Evolutionary conservation across 2,888 invertebrate genomes (phyloP), one percentile per base, ranked within the genome.

Genomic region (Tanypteryx hageni): DNA sequence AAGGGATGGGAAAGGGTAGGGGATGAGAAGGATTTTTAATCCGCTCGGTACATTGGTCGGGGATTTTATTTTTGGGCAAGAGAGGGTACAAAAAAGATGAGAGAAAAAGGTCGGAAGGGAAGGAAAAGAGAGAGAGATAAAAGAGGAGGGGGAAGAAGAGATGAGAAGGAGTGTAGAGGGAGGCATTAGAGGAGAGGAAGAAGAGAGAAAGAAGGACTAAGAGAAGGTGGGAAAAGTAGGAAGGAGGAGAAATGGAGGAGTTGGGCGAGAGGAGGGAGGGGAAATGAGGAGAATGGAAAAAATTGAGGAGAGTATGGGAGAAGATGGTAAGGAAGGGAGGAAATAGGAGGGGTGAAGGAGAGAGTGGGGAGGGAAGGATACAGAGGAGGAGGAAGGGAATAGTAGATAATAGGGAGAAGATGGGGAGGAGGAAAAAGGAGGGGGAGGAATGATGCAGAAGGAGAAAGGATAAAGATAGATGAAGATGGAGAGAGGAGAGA

Each of bases 21-120:
- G 44, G 44, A 44, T 3, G 68, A 68, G 68, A 22, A 76, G 76
- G 16, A 27, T 76, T 76, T 76, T 76, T 76, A 76, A 76, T 76
- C 76, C 76, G 11, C 76, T 76, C 13, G 76, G 76, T 76, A 76
- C 76, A 76, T 76, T 13, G 76, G 76, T 76, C 76, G 76, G 76
- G 76, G 76, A 76, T 11, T 9, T 68, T 68, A n/a, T 68, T 68
- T 22, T 18, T 22, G 13, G 68, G 68, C 18, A 68, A 68, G 8
- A 68, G 44, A 44, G 44, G 44, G 3, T 44, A 44, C 18, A 68
- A 16, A 64, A 64, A 64, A n/a, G 64, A n/a, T n/a, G 64, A n/a
- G 64, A 64, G 64, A 14, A 64, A 16, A 14, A n/a, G 18, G 8
- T 14, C 10, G n/a, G 68, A 9, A 11, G 18, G 18, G 68, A 22